Evolutionary conservation across 2,797 vertebrate genomes (phyloP), one percentile per base, ranked within the genome.

Genomic region (Podargus strigoides): DNA sequence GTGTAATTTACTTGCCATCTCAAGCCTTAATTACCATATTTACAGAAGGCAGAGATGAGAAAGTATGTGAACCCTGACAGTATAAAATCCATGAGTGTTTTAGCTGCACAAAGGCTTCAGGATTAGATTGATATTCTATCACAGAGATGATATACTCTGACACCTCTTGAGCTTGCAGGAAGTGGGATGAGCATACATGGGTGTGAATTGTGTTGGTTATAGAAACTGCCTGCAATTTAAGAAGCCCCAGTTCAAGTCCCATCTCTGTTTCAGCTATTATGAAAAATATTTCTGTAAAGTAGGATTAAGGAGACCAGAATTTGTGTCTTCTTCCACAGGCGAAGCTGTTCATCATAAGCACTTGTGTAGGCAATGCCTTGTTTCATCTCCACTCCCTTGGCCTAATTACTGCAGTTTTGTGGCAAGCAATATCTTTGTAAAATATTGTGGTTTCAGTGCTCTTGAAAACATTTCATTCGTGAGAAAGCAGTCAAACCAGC

Each of bases 351-450:
- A 12, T 78, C 2, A 3, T 37, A 91, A 62, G 10, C 24, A 27
- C 20, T 75, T 72, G 11, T 0, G 3, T 1, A 0, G 58, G 36
- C 16, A 58, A 78, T 24, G 23, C 12, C 41, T 70, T 77, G 41
- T 74, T 68, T 77, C 0, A 10, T 36, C 46, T 84, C 1, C 0
- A 9, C n/a, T 94, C 14, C 20, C 9, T 17, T 1, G 1, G 17
- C 42, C 28, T 74, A 68, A 66, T 58, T 42, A 47, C 72, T 72
- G 34, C 2, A 26, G 8, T 19, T 87, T 53, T 62, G n/a, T 58
- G 53, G n/a, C 16, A 68, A 63, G 34, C 34, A 68, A 0, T n/a
- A 85, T 39, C 60, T 62, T 76, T 39, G 15, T 30, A 90, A 81
- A 90, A 78, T 30, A 88, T 66, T 87, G 37, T 56, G 20, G 5